Evolutionary conservation across 2,797 vertebrate genomes (phyloP).

Genomic region (Megalops cyprinoides): DNA sequence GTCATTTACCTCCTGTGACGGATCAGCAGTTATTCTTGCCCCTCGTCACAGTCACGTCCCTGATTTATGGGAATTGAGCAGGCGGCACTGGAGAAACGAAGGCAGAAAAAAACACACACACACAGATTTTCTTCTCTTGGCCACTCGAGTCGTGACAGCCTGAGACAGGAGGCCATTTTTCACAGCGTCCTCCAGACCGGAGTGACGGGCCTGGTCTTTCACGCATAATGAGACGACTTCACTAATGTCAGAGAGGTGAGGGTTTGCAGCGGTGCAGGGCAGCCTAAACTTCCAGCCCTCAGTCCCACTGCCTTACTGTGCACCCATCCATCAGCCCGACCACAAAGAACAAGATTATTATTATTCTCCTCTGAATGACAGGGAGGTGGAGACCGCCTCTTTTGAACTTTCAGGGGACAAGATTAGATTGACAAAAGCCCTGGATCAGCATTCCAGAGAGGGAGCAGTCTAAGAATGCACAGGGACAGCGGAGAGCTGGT

Average conservation of each 20-base stretch:
- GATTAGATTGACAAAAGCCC: background rate
- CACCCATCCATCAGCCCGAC: background rate
- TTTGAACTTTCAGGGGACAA: too few relatives aligned
- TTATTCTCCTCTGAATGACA: too few relatives aligned
- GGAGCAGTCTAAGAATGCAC: background rate
- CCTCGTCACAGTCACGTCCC: conserved; percentile 19
- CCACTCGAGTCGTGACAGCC: conserved; percentile 16
- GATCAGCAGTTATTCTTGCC: conserved; percentile 41
- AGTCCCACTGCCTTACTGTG: background rate
- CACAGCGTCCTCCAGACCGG: background rate
- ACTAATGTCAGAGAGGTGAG: background rate
- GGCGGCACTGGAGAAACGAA: conserved; percentile 15
- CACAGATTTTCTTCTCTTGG: conserved; percentile 21
- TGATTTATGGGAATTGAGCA: conserved; percentile 39
- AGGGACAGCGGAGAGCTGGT: background rate
- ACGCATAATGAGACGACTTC: background rate
- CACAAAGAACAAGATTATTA: too few relatives aligned
- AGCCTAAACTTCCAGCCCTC: background rate
- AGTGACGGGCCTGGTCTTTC: background rate
- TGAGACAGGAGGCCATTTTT: conserved; percentile 10
- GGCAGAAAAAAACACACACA: conserved; percentile 5
- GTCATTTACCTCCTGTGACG: conserved; percentile 40
- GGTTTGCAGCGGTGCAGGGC: background rate
- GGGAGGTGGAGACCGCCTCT: too few relatives aligned
- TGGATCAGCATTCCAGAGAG: background rate